Evolutionary conservation across 2,888 invertebrate species (phyloP).

Genomic region (Zelleria hepariella): DNA sequence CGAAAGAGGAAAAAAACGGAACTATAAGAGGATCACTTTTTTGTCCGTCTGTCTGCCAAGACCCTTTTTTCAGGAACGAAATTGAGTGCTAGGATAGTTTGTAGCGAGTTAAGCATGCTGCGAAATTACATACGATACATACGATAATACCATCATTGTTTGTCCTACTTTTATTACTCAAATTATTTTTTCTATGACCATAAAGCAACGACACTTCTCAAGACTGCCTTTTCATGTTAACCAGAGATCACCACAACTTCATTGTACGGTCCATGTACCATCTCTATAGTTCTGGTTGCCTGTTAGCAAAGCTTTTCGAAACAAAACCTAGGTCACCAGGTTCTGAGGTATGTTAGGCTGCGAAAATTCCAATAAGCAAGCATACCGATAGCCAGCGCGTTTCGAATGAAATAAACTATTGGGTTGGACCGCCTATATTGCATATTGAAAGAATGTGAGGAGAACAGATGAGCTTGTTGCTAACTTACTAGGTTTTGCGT

Average conservation of each 20-base stretch:
- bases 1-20: no score
- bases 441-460: neutral
- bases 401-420: neutral
- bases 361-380: neutral
- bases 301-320: neutral
- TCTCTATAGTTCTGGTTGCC: neutral
- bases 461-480: neutral
- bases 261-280: neutral
- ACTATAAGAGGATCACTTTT: no score
- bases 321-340: neutral
- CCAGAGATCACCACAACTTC: neutral
- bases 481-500: neutral
- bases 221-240: neutral
- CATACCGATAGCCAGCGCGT: no score
- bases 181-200: neutral
- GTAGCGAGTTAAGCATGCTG: no score
- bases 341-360: neutral
- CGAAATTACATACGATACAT: no score
- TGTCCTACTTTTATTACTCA: neutral
- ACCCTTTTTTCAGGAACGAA: neutral
- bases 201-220: neutral
- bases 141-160: neutral
- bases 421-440: neutral
- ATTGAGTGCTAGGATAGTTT: no score
- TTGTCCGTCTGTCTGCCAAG: no score